Base-by-base conservation (phyloP, 2,888 invertebrate genomes). In the Drosophila rubida region DNA sequence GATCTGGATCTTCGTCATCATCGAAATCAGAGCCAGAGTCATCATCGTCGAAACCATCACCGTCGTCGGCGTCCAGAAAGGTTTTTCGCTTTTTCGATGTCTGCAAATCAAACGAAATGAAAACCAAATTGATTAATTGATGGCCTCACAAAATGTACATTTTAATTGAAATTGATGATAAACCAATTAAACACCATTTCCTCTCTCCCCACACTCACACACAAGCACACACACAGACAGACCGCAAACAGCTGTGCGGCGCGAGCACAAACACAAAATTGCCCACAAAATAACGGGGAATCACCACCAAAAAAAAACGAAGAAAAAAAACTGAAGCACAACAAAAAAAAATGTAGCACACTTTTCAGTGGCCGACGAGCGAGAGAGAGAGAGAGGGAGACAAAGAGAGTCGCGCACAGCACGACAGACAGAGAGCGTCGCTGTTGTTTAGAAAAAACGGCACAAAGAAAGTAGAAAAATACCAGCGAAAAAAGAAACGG, bases 1-100 rank as follows among this genome's bases (percentile, higher is more conserved):
- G 96, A 92, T 97, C 97, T 61, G 97, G 97, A 93, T 97, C 97
- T 84, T 96, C 97, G 91, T 96, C 96, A 85, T 96, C 96, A 90
- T 96, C 96, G 88, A 96, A 96, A 90, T 96, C 96, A 32, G 94
- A 94, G 44, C 94, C 94, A 39, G 94, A 94, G 83, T 94, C 93
- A 80, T 93, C 93, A 66, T 93, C 93, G 75, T 92, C 89, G 69
- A 93, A 93, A 80, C 93, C 93, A 69, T 93, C 93, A 62, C 91
- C 90, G 71, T 94, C 93, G 63, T 92, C 92, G 71, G 45, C 57
- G 50, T 74, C 80, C 30, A 86, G 78, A 19, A 74, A 66, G n/a
- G 32, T 44, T 73, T 79, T 84, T 0, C 68, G 69, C 49, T 75
- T 92, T 92, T 75, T 89, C 70, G 80, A 90, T 78, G 80, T 85